Percentiles rank a stretch among this genome's conserved stretches.
phyloP scores from a whole-genome alignment of 2,888 invertebrate genomes.

The Nymphalis c-album region DNA sequence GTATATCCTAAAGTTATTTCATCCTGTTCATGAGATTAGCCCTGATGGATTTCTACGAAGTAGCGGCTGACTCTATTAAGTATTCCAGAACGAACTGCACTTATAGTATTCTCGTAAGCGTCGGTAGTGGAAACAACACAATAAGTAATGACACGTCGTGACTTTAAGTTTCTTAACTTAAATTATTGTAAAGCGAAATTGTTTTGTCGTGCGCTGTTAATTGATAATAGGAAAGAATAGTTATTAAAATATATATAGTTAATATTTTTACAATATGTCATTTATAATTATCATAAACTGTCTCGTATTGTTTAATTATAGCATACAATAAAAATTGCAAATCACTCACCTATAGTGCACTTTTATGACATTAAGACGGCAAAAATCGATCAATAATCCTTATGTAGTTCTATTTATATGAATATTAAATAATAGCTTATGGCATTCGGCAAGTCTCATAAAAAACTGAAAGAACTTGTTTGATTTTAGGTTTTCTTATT shows the following conservation, averaged over 20 bases:
- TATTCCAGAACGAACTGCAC: slow-evolving; percentile 37
- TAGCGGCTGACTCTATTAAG: slow-evolving; percentile 38
- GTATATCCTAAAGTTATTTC: slow-evolving; percentile 22
- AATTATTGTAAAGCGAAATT: slow-evolving; percentile 39
- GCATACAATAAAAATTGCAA: too few relatives aligned
- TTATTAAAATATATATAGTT: slow-evolving; percentile 24
- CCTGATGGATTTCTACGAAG: slow-evolving; percentile 37
- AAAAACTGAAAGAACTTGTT: neutral
- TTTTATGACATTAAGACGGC: too few relatives aligned
- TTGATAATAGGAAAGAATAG: slow-evolving; percentile 35
- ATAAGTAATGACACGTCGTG: slow-evolving; percentile 39
- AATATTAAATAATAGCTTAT: too few relatives aligned
- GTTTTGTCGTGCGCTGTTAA: slow-evolving; percentile 37
- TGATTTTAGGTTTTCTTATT: neutral
- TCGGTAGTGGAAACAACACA: slow-evolving; percentile 34
- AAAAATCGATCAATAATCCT: too few relatives aligned
- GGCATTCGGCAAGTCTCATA: neutral
- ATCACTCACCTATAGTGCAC: too few relatives aligned
- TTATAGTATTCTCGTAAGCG: slow-evolving; percentile 38
- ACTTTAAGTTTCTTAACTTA: slow-evolving; percentile 33
- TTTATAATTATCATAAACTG: too few relatives aligned
- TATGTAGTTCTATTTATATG: too few relatives aligned
- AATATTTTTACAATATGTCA: neutral
- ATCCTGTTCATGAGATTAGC: slow-evolving; percentile 29
- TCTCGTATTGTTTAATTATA: too few relatives aligned